Base-by-base conservation (phyloP, 2,797 vertebrate genomes). In the Argya squamiceps region DNA sequence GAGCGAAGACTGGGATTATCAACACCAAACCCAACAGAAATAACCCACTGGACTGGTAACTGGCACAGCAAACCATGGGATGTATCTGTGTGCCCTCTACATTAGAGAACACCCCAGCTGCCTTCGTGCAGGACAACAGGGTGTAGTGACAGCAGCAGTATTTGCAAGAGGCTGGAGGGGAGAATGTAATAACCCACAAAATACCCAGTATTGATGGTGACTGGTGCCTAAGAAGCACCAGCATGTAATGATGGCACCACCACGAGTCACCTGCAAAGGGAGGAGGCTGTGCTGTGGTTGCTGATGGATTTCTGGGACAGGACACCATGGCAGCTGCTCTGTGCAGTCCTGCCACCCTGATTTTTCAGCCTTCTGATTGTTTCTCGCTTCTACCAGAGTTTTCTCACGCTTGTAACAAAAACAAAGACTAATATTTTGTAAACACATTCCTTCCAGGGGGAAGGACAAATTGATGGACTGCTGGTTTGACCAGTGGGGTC, bases 201-300 rank as follows among this genome's bases (percentile, higher is more conserved):
- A n/a, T 4, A 46, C 22, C 11, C 2, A 1, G 20, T 9, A 3
- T 0, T 10, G 47, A 19, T 12, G 59, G 24, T 29, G 32, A 12
- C 47, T 8, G 19, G 16, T 8, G 39, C 26, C 49, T 32, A 15
- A 20, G 21, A 10, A 24, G 32, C 74, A 43, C 3, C 74, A 27
- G 9, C 30, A 11, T 0, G 24, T 8, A 34, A 9, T 20, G 23
- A 47, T 65, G 44, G 41, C 6, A 32, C 5, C 30, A 44, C 11
- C 32, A n/a, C 3, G 62, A n/a, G 46, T 3, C 0, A 23, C 3
- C 59, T 43, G 56, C 46, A 10, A n/a, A n/a, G 29, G 36, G 26
- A 21, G 2, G 14, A n/a, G 36, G 58, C 73, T 41, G 56, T 12
- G 29, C 58, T n/a, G 12, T n/a, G 46, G 5, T 17, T 3, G 1